Conservation (phyloP, 2,113 vertebrate species). For the Plectropomus leopardus region DNA sequence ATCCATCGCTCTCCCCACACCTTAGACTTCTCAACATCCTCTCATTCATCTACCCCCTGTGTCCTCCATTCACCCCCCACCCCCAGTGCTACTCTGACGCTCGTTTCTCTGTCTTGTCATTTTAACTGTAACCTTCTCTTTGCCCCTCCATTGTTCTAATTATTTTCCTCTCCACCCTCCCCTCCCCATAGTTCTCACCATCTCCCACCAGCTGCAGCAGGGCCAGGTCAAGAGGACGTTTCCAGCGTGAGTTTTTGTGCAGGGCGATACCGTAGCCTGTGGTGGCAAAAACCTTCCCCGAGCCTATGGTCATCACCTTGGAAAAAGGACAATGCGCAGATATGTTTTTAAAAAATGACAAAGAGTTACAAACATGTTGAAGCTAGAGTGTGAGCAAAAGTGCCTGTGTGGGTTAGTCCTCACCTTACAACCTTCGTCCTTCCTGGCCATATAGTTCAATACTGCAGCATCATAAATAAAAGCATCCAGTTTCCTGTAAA, state of each 20-base stretch:
- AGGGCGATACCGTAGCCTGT: constrained; percentile 95
- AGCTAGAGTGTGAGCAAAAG: constrained; percentile 8
- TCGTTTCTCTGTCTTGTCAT: constrained; percentile 40
- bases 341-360: constrained; percentile 1
- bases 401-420: constrained; percentile 72
- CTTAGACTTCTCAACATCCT: constrained; percentile 48
- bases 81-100: not conserved
- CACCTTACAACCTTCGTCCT: constrained; percentile 96
- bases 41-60: constrained; percentile 66
- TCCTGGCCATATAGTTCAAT: constrained; percentile 96
- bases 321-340: constrained; percentile 45
- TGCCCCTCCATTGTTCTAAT: constrained; percentile 60
- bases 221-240: constrained; percentile 92
- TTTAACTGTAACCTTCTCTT: constrained; percentile 48
- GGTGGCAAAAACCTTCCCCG: constrained; percentile 95
- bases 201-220: constrained; percentile 95
- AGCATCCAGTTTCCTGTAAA: constrained; percentile 92
- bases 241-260: constrained; percentile 95
- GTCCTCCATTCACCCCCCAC: constrained; percentile 33
- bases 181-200: constrained; percentile 82
- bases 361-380: constrained; percentile 9
- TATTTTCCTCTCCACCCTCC: constrained; percentile 31
- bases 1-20: constrained; percentile 28
- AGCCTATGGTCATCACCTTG: constrained; percentile 94
- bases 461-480: constrained; percentile 96